Evolutionary conservation across 1,140 invertebrate genomes (phyloP).

Genomic region (Anagrus nilaparvatae): DNA sequence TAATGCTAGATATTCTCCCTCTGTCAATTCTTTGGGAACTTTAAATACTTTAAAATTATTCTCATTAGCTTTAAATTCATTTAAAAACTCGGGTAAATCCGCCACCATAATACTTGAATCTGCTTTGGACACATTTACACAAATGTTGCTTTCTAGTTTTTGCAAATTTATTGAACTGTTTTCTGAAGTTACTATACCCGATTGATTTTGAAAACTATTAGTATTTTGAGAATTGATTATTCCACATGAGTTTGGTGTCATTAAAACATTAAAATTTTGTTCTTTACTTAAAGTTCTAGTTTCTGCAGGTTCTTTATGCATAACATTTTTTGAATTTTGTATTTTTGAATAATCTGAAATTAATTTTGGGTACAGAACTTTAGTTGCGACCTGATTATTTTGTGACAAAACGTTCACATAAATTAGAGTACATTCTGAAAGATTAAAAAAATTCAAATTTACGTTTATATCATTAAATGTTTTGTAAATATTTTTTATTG

Average conservation of each 20-base stretch:
- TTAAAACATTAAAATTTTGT: background rate
- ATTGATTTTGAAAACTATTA: background rate
- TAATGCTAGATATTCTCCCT: constrained; percentile 21
- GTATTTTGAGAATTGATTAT: background rate
- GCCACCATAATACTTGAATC: constrained; percentile 28
- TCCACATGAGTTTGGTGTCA: no score
- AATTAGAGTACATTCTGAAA: constrained; percentile 15
- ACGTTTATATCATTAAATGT: background rate
- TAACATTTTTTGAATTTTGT: constrained; percentile 10
- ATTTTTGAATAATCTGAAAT: constrained; percentile 22
- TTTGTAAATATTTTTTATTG: background rate
- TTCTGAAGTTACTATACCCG: no score
- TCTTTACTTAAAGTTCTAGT: background rate
- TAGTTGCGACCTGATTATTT: constrained; percentile 15
- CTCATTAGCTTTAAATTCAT: background rate
- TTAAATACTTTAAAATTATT: constrained; percentile 22
- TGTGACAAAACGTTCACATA: constrained; percentile 24
- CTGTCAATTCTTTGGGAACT: constrained; percentile 21
- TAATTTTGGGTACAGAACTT: constrained; percentile 19
- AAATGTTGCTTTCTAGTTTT: no score
- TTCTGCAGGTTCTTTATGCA: constrained; percentile 7
- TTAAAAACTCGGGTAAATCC: constrained; percentile 13
- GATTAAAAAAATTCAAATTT: background rate
- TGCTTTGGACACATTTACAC: no score
- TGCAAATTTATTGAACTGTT: background rate